Evolutionary conservation across 2,888 invertebrate genomes (phyloP), one percentile per base, ranked within the genome.

Genomic region (Drosophila meridionalis): DNA sequence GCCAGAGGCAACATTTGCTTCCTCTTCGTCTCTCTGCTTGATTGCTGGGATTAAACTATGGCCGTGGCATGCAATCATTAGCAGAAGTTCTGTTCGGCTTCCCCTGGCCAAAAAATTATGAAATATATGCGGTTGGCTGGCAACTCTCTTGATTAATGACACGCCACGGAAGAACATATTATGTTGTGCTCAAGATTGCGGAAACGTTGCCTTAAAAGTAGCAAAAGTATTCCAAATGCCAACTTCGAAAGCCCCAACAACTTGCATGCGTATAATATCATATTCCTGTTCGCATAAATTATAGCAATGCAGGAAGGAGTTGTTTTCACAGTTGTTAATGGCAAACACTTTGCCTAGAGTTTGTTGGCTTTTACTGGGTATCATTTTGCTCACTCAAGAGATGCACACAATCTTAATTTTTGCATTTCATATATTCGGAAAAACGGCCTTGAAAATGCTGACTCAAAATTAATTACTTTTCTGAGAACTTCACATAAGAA

Each of bases 1-100:
- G 58, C 28, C 40, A 14, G 11, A 12, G n/a, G 40, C 14, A 26
- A 9, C 20, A 58, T 70, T 26, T 36, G 20, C 20, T 20, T 20
- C 20, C 20, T 20, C 20, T 45, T 34, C 34, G 8, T 26, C 14
- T 26, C 43, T 58, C 34, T 45, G 4, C 52, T 68, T 82, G 71
- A 75, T 80, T 79, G 76, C 61, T 74, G 36, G 57, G 45, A 67
- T 82, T 65, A 66, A 76, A 78, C 71, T 78, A 64, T 68, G 77
- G 26, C 48, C 55, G 47, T 67, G 70, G 62, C 89, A 76, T 70
- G 76, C 87, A 82, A 82, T 82, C 84, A 89, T 84, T 84, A 89
- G 85, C 73, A 73, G 60, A 87, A 65, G 55, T 80, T 76, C 45
- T 50, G 12, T 61, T 59, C 20, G 48, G 45, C 11, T 62, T 50